A percentile compares a stretch with the other conserved stretches of the same genome.
Evolutionary conservation across 2,113 vertebrate species (phyloP).

Genomic region (Argyrosomus japonicus): DNA sequence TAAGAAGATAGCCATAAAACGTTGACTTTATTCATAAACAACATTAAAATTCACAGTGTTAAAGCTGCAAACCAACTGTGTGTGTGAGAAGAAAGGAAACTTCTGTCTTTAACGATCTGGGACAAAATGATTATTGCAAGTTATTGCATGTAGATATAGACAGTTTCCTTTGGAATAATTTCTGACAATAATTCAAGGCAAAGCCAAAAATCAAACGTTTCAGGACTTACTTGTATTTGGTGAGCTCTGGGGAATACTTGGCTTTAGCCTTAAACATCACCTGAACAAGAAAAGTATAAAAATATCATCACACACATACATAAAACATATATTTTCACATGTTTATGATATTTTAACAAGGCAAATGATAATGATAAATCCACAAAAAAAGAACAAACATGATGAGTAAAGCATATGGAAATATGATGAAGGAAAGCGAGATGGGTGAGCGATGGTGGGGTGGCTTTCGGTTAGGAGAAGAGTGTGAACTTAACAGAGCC

Average conservation of each 20-base stretch:
- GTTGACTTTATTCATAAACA: constrained; percentile 11
- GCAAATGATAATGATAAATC: background rate
- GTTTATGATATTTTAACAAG: too few relatives aligned
- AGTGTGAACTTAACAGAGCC: constrained; percentile 49
- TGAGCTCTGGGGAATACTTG: constrained; percentile 95
- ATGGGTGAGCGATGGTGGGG: too few relatives aligned
- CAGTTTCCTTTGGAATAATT: background rate
- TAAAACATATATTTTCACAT: background rate
- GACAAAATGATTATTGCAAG: background rate
- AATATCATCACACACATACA: background rate
- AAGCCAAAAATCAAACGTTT: background rate
- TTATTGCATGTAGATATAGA: background rate
- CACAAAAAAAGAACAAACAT: background rate
- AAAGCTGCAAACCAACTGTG: constrained; percentile 21
- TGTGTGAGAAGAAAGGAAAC: background rate
- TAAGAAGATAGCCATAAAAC: background rate
- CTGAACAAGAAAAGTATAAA: constrained; percentile 71
- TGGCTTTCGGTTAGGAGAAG: constrained; percentile 5
- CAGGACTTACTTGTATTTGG: constrained; percentile 93
- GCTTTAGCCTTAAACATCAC: constrained; percentile 96
- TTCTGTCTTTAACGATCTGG: background rate
- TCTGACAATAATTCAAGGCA: background rate
- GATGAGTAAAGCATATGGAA: background rate
- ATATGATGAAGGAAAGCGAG: background rate
- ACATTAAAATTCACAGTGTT: constrained; percentile 20